Evolutionary conservation across 2,797 vertebrate genomes (phyloP).

Genomic region (Chiroxiphia lanceolata): DNA sequence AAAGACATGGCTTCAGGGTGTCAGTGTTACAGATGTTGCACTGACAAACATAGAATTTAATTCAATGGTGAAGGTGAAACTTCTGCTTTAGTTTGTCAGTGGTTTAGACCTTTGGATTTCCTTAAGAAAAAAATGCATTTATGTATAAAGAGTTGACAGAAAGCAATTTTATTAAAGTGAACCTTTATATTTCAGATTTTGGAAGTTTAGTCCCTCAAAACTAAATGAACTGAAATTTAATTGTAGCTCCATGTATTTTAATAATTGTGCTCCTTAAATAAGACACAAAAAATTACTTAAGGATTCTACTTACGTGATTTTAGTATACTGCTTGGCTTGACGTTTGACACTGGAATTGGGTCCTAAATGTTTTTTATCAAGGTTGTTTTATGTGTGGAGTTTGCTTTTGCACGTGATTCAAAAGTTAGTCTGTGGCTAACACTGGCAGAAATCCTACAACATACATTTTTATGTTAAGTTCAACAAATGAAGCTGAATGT

Average conservation of each 20-base stretch:
- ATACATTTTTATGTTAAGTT: neutral
- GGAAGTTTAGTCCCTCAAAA: neutral
- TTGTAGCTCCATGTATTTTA: neutral
- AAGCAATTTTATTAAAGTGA: neutral
- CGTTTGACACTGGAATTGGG: neutral
- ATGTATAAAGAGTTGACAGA: neutral
- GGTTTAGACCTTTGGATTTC: neutral
- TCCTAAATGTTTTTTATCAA: neutral
- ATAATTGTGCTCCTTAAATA: neutral
- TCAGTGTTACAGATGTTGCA: neutral
- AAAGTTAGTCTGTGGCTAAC: neutral
- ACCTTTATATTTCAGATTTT: neutral
- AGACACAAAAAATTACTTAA: neutral
- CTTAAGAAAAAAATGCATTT: neutral
- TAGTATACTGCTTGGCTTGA: neutral
- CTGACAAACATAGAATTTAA: neutral
- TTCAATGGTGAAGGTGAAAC: neutral
- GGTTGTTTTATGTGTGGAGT: neutral
- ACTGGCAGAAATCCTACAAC: neutral
- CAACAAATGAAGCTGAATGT: neutral
- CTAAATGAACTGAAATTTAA: neutral
- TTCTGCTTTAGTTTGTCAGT: neutral
- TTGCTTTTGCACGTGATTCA: neutral
- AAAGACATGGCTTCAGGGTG: neutral
- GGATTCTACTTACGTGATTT: neutral